phyloP scores from a whole-genome alignment of 2,797 vertebrate species.

The Champsocephalus gunnari region DNA sequence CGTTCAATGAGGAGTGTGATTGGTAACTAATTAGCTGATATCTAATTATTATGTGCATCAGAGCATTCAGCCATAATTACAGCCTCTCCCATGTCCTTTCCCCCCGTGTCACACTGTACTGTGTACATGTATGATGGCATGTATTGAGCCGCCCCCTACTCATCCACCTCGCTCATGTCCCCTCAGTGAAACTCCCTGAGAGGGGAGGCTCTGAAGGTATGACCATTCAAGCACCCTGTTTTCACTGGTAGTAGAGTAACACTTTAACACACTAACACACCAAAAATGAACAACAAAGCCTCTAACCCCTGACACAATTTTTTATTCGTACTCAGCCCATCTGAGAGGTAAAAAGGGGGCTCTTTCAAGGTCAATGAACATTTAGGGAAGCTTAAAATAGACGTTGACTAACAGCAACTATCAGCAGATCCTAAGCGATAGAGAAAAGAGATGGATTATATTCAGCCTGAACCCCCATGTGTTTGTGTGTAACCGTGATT shows the following conservation, averaged over 20 bases:
- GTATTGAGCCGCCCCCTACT: slow-evolving; percentile 20
- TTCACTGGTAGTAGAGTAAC: slow-evolving; percentile 51
- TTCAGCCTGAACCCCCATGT: slow-evolving; percentile 42
- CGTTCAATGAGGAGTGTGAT: slow-evolving; percentile 46
- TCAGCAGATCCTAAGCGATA: slow-evolving; percentile 57
- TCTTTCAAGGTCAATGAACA: slow-evolving; percentile 71
- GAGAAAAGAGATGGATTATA: slow-evolving; percentile 54
- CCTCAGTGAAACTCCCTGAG: slow-evolving; percentile 73
- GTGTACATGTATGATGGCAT: slow-evolving; percentile 36
- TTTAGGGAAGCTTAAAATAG: slow-evolving; percentile 70
- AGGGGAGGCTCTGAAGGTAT: slow-evolving; percentile 58
- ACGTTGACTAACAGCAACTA: slow-evolving; percentile 59
- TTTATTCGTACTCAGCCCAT: slow-evolving; percentile 52
- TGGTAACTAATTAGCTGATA: slow-evolving; percentile 66
- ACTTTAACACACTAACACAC: slow-evolving; percentile 55
- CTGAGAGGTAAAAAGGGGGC: slow-evolving; percentile 43
- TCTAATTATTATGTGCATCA: slow-evolving; percentile 67
- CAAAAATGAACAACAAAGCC: slow-evolving; percentile 53
- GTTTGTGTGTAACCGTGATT: slow-evolving; percentile 65
- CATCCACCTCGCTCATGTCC: slow-evolving; percentile 52
- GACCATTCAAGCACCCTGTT: slow-evolving; percentile 81
- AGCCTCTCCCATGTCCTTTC: slow-evolving; percentile 27
- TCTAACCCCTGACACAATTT: slow-evolving; percentile 41
- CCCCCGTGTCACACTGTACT: slow-evolving; percentile 6
- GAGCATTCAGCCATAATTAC: slow-evolving; percentile 66